Percentiles rank a stretch among this genome's conserved stretches.
Conservation (phyloP, 2,113 vertebrate genomes). For the Struthio camelus region DNA sequence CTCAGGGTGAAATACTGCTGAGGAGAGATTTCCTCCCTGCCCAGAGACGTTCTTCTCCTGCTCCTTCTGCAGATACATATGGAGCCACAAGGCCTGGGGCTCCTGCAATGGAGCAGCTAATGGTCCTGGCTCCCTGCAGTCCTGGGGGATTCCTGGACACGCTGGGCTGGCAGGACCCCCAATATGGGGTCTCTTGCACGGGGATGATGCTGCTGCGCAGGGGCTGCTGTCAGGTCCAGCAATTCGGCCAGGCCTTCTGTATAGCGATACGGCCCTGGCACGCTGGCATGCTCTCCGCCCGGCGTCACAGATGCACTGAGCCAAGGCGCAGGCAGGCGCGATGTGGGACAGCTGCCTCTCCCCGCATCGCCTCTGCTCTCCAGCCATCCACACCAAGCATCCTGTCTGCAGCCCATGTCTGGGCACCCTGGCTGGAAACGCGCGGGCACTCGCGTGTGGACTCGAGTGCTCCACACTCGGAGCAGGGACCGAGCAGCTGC, state of each 20-base stretch:
- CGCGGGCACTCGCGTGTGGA: rapidly evolving
- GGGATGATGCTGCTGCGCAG: not conserved
- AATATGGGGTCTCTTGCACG: not conserved
- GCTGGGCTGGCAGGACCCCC: not conserved
- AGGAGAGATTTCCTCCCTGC: no score
- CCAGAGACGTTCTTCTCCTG: no score
- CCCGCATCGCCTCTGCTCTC: no score
- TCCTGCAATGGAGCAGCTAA: not conserved
- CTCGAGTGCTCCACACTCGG: no score
- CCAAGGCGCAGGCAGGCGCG: not conserved
- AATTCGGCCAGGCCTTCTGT: no score
- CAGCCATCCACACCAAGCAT: rapidly evolving
- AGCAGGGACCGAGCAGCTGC: not conserved
- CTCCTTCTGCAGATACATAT: not conserved
- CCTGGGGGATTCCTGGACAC: not conserved
- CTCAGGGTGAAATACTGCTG: not conserved
- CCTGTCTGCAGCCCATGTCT: not conserved
- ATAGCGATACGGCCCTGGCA: not conserved
- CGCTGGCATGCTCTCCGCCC: not conserved
- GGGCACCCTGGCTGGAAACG: not conserved
- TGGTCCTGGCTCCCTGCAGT: not conserved
- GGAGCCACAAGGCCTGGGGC: no score
- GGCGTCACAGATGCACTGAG: no score
- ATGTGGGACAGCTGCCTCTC: not conserved
- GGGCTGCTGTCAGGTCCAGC: not conserved